Conservation (phyloP, 1,140 invertebrate genomes). For the Xylocopa sonorina region DNA sequence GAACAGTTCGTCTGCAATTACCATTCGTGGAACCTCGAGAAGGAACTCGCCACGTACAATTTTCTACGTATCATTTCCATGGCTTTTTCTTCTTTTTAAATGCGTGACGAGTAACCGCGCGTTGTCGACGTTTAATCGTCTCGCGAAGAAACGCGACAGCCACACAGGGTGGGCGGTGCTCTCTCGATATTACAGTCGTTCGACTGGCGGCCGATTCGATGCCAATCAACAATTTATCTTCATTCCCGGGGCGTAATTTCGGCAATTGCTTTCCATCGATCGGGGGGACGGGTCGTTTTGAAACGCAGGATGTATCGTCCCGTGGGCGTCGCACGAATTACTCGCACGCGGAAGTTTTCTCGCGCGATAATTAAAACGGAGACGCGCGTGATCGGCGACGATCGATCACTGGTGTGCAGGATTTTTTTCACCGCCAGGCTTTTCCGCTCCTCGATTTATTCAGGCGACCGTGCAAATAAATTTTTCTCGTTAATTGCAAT, state of each 20-base stretch:
- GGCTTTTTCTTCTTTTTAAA: neutral
- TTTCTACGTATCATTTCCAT: conserved; percentile 10
- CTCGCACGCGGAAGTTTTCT: conserved; percentile 4
- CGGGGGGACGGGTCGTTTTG: conserved; percentile 35
- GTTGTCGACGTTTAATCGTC: no score
- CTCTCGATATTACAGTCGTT: conserved; percentile 13
- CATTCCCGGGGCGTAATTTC: conserved; percentile 62
- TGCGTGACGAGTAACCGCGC: conserved; percentile 29
- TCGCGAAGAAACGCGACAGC: neutral
- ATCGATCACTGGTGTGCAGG: neutral
- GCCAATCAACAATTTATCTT: conserved; percentile 56
- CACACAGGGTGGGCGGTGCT: neutral
- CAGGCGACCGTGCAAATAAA: no score
- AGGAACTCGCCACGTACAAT: conserved; percentile 8
- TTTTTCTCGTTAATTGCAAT: no score
- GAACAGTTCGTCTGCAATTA: neutral
- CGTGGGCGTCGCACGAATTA: conserved; percentile 7
- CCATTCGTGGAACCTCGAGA: neutral
- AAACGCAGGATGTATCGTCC: conserved; percentile 1
- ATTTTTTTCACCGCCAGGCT: neutral
- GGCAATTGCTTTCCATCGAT: conserved; percentile 64
- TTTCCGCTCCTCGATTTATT: neutral
- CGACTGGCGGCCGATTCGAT: conserved; percentile 4
- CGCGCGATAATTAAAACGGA: conserved; percentile 35
- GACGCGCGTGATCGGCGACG: conserved; percentile 33